phyloP scores from a whole-genome alignment of 2,113 vertebrate species.

The Oncorhynchus tshawytscha region DNA sequence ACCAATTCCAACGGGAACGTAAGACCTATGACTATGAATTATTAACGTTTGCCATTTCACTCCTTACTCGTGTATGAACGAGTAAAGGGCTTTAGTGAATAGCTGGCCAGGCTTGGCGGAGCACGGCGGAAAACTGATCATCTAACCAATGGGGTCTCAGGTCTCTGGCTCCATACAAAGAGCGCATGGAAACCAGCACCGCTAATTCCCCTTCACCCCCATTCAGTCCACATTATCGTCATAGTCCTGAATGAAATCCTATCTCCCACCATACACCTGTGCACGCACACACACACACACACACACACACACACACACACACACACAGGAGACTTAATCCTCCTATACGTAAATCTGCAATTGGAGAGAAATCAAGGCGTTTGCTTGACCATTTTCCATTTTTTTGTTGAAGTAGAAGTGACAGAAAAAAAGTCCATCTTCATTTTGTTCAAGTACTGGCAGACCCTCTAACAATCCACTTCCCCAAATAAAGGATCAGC shows the following conservation, averaged over 20 bases:
- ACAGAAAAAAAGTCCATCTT: no score
- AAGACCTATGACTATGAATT: constrained; percentile 76
- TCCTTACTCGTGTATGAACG: constrained; percentile 68
- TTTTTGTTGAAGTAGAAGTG: no score
- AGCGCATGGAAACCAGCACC: constrained; percentile 69
- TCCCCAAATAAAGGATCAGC: no score
- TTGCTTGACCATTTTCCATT: no score
- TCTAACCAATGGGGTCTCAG: constrained; percentile 59
- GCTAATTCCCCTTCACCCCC: constrained; percentile 17
- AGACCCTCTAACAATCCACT: no score
- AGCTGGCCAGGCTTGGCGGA: constrained; percentile 75
- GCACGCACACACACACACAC: no score
- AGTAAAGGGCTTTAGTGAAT: constrained; percentile 77
- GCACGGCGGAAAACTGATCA: constrained; percentile 76
- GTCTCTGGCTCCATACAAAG: constrained; percentile 63
- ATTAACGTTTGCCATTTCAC: constrained; percentile 76
- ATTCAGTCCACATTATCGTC: constrained; percentile 39
- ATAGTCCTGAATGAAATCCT: constrained; percentile 47
- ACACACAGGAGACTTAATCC: neutral
- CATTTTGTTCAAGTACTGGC: no score
- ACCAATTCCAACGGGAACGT: constrained; percentile 10
- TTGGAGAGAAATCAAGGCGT: no score
- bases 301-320: no score
- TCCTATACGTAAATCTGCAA: neutral
- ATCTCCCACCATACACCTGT: constrained; percentile 6